These are phyloP conservation scores for Eidolon dupreanum DNA, from an alignment of 2,797 vertebrate genomes.

Conservation along the genomic window DNA sequence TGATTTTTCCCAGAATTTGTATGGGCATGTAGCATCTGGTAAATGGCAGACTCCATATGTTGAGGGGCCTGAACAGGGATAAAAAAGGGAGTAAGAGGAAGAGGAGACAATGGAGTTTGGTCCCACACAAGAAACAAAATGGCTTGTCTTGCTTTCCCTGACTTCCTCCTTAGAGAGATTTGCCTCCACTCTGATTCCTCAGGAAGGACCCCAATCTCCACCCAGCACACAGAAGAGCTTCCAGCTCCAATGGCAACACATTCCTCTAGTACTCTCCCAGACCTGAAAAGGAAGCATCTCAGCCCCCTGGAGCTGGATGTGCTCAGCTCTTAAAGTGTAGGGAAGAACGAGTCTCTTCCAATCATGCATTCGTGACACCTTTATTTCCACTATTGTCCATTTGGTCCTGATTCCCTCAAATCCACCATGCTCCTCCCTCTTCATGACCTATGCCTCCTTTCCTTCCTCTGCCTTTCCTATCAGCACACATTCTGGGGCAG, in stretches of 20 bases:
- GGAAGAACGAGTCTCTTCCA: background rate
- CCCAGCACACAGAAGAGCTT: background rate
- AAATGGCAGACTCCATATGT: slow-evolving; percentile 48
- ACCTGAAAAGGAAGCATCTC: background rate
- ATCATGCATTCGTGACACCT: background rate
- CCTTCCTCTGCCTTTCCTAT: background rate
- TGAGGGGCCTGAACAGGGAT: background rate
- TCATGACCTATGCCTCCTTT: background rate
- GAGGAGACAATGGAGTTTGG: background rate
- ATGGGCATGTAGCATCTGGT: slow-evolving; percentile 6
- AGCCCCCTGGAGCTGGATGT: fast-evolving
- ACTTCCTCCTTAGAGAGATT: background rate
- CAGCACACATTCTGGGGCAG: background rate
- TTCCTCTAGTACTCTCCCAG: background rate
- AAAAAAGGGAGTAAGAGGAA: background rate
- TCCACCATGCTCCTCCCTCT: background rate
- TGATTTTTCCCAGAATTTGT: background rate
- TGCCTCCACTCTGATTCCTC: background rate
- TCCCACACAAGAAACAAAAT: background rate
- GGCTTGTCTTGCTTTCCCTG: background rate
- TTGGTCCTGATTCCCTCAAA: background rate
- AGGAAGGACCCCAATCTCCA: background rate
- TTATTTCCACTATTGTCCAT: background rate
- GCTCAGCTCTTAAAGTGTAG: background rate
- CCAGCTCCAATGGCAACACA: background rate